A percentile compares a stretch with the other conserved stretches of the same genome.
These are phyloP conservation scores for Trichonephila inaurata DNA, from an alignment of 1,140 invertebrate species.

Conservation along the genomic window DNA sequence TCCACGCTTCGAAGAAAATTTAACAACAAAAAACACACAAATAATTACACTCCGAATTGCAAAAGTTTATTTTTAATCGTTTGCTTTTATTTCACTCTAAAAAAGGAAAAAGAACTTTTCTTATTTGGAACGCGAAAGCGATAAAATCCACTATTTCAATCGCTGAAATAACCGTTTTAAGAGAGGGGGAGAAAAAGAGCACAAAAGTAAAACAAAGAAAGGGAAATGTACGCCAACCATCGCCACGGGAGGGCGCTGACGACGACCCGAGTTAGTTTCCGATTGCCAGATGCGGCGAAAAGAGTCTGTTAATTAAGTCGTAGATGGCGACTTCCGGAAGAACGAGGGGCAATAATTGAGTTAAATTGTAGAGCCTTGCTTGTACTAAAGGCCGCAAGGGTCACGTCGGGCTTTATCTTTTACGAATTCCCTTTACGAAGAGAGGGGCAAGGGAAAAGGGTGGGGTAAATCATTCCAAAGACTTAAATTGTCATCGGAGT, in stretches of 20 bases:
- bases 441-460: neutral
- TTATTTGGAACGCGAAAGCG: neutral
- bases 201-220: neutral
- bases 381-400: slow-evolving; percentile 38
- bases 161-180: slow-evolving; percentile 6
- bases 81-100: neutral
- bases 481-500: neutral
- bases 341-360: slow-evolving; percentile 50
- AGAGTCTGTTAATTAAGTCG: slow-evolving; percentile 67
- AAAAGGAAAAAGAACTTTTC: neutral
- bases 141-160: slow-evolving; percentile 36
- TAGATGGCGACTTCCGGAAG: slow-evolving; percentile 44
- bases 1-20: neutral
- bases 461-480: slow-evolving; percentile 1
- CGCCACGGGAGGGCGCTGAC: slow-evolving; percentile 33
- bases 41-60: slow-evolving; percentile 27
- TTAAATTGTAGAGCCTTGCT: slow-evolving; percentile 56
- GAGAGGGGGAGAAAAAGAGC: neutral
- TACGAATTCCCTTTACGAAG: neutral
- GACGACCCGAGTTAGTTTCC: neutral
- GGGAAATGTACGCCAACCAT: slow-evolving; percentile 16
- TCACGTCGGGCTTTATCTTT: slow-evolving; percentile 28
- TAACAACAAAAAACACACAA: neutral
- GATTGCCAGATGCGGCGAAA: slow-evolving; percentile 53
- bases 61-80: slow-evolving; percentile 39